Evolutionary conservation across 2,888 invertebrate genomes (phyloP), one percentile per base, ranked within the genome.

Genomic region (Sarcophaga variegata): DNA sequence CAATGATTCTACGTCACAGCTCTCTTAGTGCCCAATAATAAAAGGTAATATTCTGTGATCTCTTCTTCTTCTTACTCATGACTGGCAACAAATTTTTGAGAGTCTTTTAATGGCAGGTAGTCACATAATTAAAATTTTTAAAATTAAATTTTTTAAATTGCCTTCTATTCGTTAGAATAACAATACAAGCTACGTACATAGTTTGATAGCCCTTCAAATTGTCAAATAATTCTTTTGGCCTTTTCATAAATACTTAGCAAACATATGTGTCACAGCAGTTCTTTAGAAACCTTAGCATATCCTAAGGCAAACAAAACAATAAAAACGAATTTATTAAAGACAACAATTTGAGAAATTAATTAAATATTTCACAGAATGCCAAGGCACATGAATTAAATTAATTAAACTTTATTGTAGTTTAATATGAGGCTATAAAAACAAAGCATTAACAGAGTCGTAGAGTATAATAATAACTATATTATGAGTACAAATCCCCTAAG

Each of bases 321-420:
- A 20, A 27, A 47, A 64, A 1, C 10, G 45, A 59, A 59, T 59
- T 45, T 74, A 12, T 25, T 60, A 27, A 25, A 60, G 66, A 37
- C 66, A 25, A 59, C 1, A 59, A 22, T 20, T 14, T 60, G 4
- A 3, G 17, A 12, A 45, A 62, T 20, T 60, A 72, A 71, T 22
- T 17, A 49, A 63, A 27, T 71, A 17, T 49, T 17, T 14, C 14
- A 49, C 49, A 49, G 14, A 14, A 12, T 17, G 54, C 5, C 54
- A 54, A 54, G 4, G 10, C 54, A 54, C 54, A 54, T 14, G 17
- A 54, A 54, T 17, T n/a, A 66, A 64, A 66, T 67, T 66, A 62
- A 81, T 81, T 75, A 69, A 81, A 69, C 12, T 63, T 54, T 81
- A 69, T 69, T 69, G 20, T 37, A 69, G 62, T n/a, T 62, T 74